phyloP scores from a whole-genome alignment of 2,797 vertebrate genomes.

The Crocodylus rhombifer region DNA sequence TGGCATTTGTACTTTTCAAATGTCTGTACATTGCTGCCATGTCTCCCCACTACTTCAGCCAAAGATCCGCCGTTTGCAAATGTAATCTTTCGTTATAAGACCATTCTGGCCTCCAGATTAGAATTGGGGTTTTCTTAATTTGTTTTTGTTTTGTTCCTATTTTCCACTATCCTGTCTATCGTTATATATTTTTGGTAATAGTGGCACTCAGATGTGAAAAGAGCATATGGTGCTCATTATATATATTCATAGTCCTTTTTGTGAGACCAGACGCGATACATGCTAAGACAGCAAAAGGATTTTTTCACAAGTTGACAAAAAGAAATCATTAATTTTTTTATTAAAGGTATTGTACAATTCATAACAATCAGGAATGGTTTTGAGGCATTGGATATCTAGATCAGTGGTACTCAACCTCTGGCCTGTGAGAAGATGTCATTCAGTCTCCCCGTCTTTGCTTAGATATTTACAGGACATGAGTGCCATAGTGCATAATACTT shows the following conservation, averaged over 20 bases:
- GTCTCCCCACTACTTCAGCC: not conserved
- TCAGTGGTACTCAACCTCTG: no score
- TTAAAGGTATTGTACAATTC: not conserved
- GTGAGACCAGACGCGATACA: not conserved
- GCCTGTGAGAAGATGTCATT: no score
- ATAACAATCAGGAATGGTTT: not conserved
- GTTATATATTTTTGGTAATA: not conserved
- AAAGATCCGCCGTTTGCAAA: not conserved
- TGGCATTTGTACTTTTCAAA: not conserved
- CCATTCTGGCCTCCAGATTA: no score
- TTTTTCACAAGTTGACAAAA: conserved; percentile 5
- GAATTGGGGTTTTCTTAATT: no score
- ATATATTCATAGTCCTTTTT: not conserved
- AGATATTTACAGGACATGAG: not conserved
- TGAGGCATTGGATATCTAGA: not conserved
- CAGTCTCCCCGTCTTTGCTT: not conserved
- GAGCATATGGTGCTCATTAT: not conserved
- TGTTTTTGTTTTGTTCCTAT: not conserved
- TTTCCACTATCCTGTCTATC: not conserved
- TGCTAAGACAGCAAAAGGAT: not conserved
- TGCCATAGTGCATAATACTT: not conserved
- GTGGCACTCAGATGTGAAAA: not conserved
- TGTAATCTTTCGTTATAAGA: not conserved
- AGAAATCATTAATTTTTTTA: conserved; percentile 13
- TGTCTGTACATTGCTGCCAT: not conserved